Percentiles rank a stretch among this genome's conserved stretches.
Conservation (phyloP, 2,888 invertebrate species). For the Sepiola atlantica region DNA sequence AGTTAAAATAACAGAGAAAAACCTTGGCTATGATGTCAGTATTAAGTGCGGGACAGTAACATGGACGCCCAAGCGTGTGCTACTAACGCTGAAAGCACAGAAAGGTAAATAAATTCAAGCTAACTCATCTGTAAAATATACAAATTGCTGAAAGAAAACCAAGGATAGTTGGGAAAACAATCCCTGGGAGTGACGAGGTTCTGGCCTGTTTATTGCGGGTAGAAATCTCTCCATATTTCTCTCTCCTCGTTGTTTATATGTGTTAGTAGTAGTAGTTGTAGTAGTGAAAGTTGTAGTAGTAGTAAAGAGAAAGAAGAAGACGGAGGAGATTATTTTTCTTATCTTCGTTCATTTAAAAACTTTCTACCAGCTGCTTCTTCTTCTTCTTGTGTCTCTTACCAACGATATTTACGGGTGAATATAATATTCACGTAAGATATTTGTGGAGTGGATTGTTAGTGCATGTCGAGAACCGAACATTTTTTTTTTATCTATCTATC, state of each 20-base stretch:
- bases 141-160: conserved; percentile 32
- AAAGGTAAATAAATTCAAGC: conserved; percentile 45
- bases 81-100: conserved; percentile 16
- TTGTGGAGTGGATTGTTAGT: conserved; percentile 12
- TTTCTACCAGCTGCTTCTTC: not conserved
- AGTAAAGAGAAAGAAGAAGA: not conserved
- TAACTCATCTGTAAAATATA: not conserved
- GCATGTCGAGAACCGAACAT: not conserved
- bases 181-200: not conserved
- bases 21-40: conserved; percentile 3
- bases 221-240: conserved; percentile 8
- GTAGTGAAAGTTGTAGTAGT: not conserved
- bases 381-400: not conserved
- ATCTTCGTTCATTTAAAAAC: not conserved
- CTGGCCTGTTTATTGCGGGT: conserved; percentile 32
- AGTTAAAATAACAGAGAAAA: no score
- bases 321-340: not conserved
- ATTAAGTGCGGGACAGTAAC: conserved; percentile 41
- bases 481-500: no score
- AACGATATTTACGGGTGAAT: conserved; percentile 8
- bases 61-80: conserved; percentile 42
- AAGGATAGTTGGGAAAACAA: conserved; percentile 21
- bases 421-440: not conserved
- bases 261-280: not conserved
- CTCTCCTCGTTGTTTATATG: conserved; percentile 9